Base-by-base conservation (phyloP, 2,888 invertebrate species). In the Cistogaster globosa region DNA sequence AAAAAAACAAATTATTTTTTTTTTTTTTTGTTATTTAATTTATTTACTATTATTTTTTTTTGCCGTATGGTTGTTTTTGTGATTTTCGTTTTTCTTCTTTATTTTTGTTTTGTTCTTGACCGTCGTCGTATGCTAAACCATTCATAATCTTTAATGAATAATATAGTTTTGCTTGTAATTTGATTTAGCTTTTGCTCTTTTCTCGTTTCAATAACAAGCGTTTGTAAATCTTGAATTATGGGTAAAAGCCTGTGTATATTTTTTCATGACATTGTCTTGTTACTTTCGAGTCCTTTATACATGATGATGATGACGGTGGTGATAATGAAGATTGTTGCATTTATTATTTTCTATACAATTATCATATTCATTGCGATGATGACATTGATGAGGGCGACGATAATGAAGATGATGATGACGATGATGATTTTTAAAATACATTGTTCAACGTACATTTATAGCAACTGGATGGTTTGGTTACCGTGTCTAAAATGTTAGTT, bases 111-210 rank as follows among this genome's bases (percentile, higher is more conserved):
- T 65, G 45, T 63, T 62, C 45, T 36, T 53, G 48, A 48, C 62
- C 62, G 36, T 83, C 71, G 72, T 78, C 45, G 68, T 83, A 83
- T 78, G 71, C 53, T 83, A 78, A 77, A 78, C 78, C 72, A 78
- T 78, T 83, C 83, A 78, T 83, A 83, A 83, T 78, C 78, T 78
- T 78, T 67, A 83, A 83, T 83, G 77, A 83, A 78, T 72, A 78
- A 83, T 83, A 65, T 77, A 53, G 58, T 67, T 74, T 78, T 83
- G 67, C 60, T 72, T 81, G 68, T 75, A 81, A 75, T 75, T 75
- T 81, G 68, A 81, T 81, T 81, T 81, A 81, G 55, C 74, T 75
- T 80, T 75, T 81, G 75, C 81, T 75, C 68, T 69, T 76, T 81
- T 69, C 62, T 69, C 62, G 69, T 75, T 81, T 69, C 68, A 74